A percentile compares a stretch with the other conserved stretches of the same genome.
These are phyloP conservation scores for Petrophora chlorosata DNA, from an alignment of 2,888 invertebrate species.

Conservation along the genomic window DNA sequence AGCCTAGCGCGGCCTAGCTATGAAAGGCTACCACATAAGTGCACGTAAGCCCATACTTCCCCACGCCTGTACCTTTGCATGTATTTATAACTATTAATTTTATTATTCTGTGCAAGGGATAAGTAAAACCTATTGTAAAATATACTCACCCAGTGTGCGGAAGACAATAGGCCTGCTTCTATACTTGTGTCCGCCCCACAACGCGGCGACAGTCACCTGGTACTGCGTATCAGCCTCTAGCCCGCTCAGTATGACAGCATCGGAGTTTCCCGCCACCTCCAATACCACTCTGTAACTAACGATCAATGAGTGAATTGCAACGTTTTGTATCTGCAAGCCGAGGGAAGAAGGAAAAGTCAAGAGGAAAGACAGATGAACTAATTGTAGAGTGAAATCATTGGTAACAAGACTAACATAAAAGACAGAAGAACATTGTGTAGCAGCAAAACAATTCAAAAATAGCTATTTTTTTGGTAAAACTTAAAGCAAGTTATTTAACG, in stretches of 20 bases:
- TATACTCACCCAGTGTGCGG: constrained; percentile 90
- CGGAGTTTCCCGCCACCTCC: constrained; percentile 94
- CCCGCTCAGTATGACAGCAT: constrained; percentile 92
- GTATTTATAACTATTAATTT: no score
- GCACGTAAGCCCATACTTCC: no score
- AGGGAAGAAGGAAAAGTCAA: constrained; percentile 53
- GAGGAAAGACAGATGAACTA: constrained; percentile 36
- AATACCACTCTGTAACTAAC: constrained; percentile 97
- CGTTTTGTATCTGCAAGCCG: constrained; percentile 63
- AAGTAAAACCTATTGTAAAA: background rate
- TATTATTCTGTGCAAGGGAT: no score
- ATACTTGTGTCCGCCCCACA: constrained; percentile 92
- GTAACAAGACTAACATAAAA: constrained; percentile 8
- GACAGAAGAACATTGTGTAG: background rate
- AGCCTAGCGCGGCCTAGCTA: no score
- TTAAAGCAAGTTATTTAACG: no score
- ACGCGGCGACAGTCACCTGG: constrained; percentile 93
- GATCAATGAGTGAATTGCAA: constrained; percentile 84
- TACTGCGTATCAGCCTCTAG: constrained; percentile 94
- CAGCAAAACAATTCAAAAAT: background rate
- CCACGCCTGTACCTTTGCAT: no score
- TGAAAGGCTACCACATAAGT: no score
- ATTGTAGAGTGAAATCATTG: constrained; percentile 11
- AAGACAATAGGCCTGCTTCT: constrained; percentile 94
- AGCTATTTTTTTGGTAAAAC: no score